Percentiles rank a stretch among this genome's conserved stretches.
Evolutionary conservation across 1,140 invertebrate genomes (phyloP).

Genomic region (Daktulosphaira vitifoliae): DNA sequence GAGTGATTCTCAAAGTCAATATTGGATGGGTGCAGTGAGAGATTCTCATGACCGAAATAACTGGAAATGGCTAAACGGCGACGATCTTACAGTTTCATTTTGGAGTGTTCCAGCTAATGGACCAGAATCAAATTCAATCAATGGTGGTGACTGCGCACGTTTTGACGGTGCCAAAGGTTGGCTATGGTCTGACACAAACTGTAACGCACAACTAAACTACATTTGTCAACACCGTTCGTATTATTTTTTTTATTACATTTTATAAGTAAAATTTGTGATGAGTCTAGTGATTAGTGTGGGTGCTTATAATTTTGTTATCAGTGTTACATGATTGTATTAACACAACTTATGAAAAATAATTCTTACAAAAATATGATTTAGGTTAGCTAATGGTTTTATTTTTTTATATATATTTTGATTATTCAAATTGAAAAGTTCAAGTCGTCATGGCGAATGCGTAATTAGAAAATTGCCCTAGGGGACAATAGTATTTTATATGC

Average conservation of each 20-base stretch:
- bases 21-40: constrained; percentile 86
- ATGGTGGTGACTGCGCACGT: constrained; percentile 71
- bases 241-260: not conserved
- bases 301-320: too few relatives aligned
- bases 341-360: too few relatives aligned
- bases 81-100: constrained; percentile 81
- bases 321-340: too few relatives aligned
- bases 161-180: constrained; percentile 89
- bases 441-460: too few relatives aligned
- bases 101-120: constrained; percentile 75
- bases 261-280: not conserved
- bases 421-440: too few relatives aligned
- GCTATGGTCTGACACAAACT: constrained; percentile 91
- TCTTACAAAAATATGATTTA: too few relatives aligned
- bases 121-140: not conserved
- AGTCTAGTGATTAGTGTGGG: not conserved
- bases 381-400: too few relatives aligned
- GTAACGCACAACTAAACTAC: constrained; percentile 73
- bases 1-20: constrained; percentile 82
- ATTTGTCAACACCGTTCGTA: constrained; percentile 90
- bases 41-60: constrained; percentile 67
- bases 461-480: too few relatives aligned
- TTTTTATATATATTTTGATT: too few relatives aligned
- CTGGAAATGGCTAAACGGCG: constrained; percentile 85
- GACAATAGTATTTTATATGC: too few relatives aligned